Evolutionary conservation across 2,113 vertebrate species (phyloP), one percentile per base, ranked within the genome.

Genomic region (Seriola rivoliana): DNA sequence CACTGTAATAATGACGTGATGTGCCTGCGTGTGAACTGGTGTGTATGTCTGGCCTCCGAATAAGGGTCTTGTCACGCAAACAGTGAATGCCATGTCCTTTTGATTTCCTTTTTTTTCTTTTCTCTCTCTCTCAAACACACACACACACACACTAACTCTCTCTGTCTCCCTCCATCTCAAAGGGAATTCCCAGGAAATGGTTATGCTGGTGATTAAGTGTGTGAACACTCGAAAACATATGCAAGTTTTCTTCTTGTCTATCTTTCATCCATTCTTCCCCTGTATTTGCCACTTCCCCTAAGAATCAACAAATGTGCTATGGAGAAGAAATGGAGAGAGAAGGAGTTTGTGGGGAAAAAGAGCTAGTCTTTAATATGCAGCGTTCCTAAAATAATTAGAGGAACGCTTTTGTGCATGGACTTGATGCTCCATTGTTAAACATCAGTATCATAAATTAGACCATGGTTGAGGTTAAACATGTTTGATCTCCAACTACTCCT

Each of bases 161-260:
- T 84, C 72, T 78, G 14, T 57, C 71, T 36, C 66, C 65, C 62
- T 62, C 13, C 54, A 59, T 75, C 75, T 87, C 87, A 86, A 78
- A 89, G 87, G 92, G 89, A 91, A 89, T 91, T 80, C 86, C 88
- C 88, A 86, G 88, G 82, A 90, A 91, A 89, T 80, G 38, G 63
- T 76, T 63, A 76, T 78, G 73, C 34, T 9, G 76, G 52, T 75
- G 78, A 93, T 89, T 85, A 85, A 85, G 77, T 65, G 85, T 86
- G 38, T 77, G 85, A 86, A 91, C 73, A 38, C 70, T 83, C 19
- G 8, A 62, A 82, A 85, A 88, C 85, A 81, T 76, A 48, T 62
- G 34, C 66, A 32, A 48, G 73, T 44, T 40, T 40, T 46, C 40
- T 55, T 13, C 65, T 36, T 36, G 58, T 57, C 46, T 57, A 13